Conservation (phyloP, 2,113 vertebrate species). For the Numida meleagris region DNA sequence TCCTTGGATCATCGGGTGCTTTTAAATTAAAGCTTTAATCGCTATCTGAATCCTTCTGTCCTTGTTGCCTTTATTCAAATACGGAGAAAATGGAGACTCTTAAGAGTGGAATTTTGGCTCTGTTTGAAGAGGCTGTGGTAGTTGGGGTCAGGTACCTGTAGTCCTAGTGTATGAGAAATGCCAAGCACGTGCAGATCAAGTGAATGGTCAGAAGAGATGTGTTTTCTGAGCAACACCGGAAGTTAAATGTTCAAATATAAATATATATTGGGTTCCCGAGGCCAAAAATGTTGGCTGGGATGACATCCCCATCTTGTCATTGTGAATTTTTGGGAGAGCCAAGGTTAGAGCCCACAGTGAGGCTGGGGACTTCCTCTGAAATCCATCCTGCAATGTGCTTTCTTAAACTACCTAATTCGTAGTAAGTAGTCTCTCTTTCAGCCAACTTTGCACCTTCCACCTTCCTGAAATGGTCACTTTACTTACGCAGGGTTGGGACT, state of each 20-base stretch:
- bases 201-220: not conserved
- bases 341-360: not conserved
- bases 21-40: not conserved
- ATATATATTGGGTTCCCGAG: not conserved
- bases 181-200: not conserved
- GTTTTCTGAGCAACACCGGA: not conserved
- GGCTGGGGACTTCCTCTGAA: not conserved
- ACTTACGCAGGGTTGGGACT: not conserved
- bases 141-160: not conserved
- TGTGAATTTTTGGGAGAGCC: not conserved
- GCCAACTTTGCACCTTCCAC: not conserved
- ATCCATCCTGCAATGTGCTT: not conserved
- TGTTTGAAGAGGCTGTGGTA: not conserved
- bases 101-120: not conserved
- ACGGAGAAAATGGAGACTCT: not conserved
- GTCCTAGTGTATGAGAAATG: not conserved
- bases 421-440: not conserved
- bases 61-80: not conserved
- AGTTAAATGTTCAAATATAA: not conserved
- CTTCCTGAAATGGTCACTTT: not conserved
- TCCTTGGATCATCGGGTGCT: not conserved
- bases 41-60: not conserved
- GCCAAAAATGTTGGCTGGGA: not conserved
- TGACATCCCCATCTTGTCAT: not conserved
- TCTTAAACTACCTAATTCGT: not conserved